Conservation (phyloP, 2,888 invertebrate genomes). For the Himalopsyche japonica region DNA sequence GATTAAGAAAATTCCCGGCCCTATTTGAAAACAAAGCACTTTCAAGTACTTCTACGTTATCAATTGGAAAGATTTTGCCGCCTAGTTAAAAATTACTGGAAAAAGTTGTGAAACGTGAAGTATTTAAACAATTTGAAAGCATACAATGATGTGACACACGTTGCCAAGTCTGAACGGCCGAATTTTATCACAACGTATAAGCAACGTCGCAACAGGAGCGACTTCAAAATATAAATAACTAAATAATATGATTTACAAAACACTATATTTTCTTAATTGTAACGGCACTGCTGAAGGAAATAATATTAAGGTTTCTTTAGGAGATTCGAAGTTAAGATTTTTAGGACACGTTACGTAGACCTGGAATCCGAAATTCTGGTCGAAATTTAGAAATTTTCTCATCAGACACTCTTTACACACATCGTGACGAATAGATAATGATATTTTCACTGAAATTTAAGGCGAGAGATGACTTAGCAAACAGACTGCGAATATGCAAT, state of each 20-base stretch:
- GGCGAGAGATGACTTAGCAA: slow-evolving; percentile 21
- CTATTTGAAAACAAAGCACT: not conserved
- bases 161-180: slow-evolving; percentile 27
- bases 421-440: not conserved
- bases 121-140: slow-evolving; percentile 16
- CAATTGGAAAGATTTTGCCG: not conserved
- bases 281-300: not conserved
- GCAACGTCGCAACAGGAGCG: slow-evolving; percentile 29
- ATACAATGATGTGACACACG: slow-evolving; percentile 28
- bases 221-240: slow-evolving; percentile 21
- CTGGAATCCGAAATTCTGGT: not conserved
- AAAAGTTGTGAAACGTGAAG: not conserved
- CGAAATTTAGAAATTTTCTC: not conserved
- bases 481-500: slow-evolving; percentile 51
- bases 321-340: not conserved
- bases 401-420: not conserved
- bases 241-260: not conserved
- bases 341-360: slow-evolving; percentile 17
- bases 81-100: not conserved
- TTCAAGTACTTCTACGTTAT: not conserved
- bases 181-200: slow-evolving; percentile 16
- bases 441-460: not conserved
- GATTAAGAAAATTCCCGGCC: not conserved
- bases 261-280: not conserved
- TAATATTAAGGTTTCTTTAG: not conserved